Evolutionary conservation across 2,888 invertebrate species (phyloP).

Genomic region (Meiosimyza platycephala): DNA sequence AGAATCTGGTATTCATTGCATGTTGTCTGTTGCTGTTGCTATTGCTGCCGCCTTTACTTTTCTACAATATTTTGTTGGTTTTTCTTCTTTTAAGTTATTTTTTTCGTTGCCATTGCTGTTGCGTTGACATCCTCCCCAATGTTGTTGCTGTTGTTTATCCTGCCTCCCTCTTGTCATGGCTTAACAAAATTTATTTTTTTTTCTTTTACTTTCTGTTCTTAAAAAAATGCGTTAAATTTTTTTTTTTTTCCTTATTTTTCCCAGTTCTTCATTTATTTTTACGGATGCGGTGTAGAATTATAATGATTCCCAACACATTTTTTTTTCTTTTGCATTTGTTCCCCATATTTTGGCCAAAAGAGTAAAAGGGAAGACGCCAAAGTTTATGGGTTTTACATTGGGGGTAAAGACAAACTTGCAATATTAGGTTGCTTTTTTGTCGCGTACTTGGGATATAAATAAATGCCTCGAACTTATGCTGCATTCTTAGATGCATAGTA

Average conservation of each 20-base stretch:
- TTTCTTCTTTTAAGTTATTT: too few species aligned
- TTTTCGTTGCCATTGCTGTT: not conserved
- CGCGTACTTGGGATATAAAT: not conserved
- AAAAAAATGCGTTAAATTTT: not conserved
- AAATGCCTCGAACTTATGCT: not conserved
- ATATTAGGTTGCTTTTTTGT: too few species aligned
- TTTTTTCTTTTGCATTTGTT: not conserved
- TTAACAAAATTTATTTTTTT: too few species aligned
- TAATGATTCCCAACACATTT: conserved; percentile 43
- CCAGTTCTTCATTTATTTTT: conserved; percentile 34
- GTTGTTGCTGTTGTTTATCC: not conserved
- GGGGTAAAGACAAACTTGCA: too few species aligned
- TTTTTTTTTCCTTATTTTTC: not conserved
- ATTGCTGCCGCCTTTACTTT: not conserved
- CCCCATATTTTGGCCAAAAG: too few species aligned
- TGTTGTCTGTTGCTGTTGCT: conserved; percentile 21
- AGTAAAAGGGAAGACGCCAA: too few species aligned
- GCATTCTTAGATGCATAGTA: too few species aligned
- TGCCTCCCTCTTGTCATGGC: too few species aligned
- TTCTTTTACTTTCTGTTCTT: not conserved
- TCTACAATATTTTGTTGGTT: too few species aligned
- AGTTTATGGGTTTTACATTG: too few species aligned
- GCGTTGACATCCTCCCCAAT: conserved; percentile 9
- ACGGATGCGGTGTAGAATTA: conserved; percentile 45
- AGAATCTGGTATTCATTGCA: conserved; percentile 31